Evolutionary conservation across 2,797 vertebrate genomes (phyloP).

Genomic region (Coregonus suidteri): DNA sequence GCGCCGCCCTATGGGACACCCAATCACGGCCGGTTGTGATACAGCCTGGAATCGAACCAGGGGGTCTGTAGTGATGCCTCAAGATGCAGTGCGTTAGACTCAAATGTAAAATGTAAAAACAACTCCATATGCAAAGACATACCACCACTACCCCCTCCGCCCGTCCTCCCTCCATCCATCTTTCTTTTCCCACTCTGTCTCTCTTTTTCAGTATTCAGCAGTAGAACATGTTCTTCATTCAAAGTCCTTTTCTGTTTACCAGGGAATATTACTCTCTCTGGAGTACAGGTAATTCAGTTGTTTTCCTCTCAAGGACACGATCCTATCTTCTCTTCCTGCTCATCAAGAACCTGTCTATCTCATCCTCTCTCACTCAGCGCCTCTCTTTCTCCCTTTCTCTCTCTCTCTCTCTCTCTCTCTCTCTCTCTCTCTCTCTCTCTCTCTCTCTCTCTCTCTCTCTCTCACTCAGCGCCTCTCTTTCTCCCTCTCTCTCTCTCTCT

Average conservation of each 20-base stretch:
- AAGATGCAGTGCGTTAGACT: too few relatives aligned
- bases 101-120: too few relatives aligned
- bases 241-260: constrained; percentile 47
- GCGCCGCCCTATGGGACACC: too few relatives aligned
- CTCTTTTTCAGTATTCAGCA: neutral
- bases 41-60: too few relatives aligned
- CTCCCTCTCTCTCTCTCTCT: neutral
- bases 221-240: constrained; percentile 25
- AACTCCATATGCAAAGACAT: too few relatives aligned
- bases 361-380: too few relatives aligned
- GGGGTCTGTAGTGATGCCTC: too few relatives aligned
- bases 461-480: too few relatives aligned
- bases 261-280: constrained; percentile 48
- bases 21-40: too few relatives aligned
- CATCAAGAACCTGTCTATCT: neutral
- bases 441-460: constrained; percentile 10
- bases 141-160: neutral
- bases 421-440: neutral
- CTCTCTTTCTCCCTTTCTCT: constrained; percentile 1
- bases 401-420: constrained; percentile 9
- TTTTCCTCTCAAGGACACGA: constrained; percentile 55
- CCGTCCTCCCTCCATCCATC: neutral
- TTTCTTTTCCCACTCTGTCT: neutral
- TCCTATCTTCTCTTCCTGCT: constrained; percentile 16
- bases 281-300: constrained; percentile 47